These are phyloP conservation scores for Seriola aureovittata DNA, from an alignment of 2,113 vertebrate genomes.

Conservation along the genomic window DNA sequence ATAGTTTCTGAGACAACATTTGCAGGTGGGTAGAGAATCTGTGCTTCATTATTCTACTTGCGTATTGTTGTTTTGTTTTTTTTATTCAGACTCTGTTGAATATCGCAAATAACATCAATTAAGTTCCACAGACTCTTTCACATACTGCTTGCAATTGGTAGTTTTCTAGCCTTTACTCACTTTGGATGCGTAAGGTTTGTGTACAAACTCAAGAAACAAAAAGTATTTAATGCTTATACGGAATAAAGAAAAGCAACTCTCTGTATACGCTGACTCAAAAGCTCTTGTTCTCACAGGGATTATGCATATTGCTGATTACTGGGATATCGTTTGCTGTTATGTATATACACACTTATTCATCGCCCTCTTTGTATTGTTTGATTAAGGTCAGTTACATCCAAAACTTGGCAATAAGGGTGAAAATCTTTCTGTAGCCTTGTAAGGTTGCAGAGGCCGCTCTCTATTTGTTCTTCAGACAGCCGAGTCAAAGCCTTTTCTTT, in stretches of 20 bases:
- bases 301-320: conserved; percentile 58
- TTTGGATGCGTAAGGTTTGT: conserved; percentile 14
- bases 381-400: conserved; percentile 53
- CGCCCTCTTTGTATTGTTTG: conserved; percentile 45
- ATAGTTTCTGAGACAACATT: not conserved
- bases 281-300: conserved; percentile 63
- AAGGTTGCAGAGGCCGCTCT: conserved; percentile 7
- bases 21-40: not conserved
- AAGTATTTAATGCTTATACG: not conserved
- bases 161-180: conserved; percentile 7
- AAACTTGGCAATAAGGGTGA: conserved; percentile 51
- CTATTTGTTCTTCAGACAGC: conserved; percentile 35
- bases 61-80: not conserved
- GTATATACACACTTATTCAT: conserved; percentile 48
- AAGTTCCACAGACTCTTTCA: not conserved
- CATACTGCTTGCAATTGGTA: not conserved
- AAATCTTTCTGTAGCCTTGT: conserved; percentile 26
- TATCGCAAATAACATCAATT: not conserved
- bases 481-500: conserved; percentile 23
- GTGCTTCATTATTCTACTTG: not conserved
- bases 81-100: not conserved
- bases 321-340: conserved; percentile 52
- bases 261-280: conserved; percentile 51
- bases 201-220: conserved; percentile 19
- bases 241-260: conserved; percentile 32